Evolutionary conservation across 2,888 invertebrate genomes (phyloP).

Genomic region (Lomographa bimaculata): DNA sequence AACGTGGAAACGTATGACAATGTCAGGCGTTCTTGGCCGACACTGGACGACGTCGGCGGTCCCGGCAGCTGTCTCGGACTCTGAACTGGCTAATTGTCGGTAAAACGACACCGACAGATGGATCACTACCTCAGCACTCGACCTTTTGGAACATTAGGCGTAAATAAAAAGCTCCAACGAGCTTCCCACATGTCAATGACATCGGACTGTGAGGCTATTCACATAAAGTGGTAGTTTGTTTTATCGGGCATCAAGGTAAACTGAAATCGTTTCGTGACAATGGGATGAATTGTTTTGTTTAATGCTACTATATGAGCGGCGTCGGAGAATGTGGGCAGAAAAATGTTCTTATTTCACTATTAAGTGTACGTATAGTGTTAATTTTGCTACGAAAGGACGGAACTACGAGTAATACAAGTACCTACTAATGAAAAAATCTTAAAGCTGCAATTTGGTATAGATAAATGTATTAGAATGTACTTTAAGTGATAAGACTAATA

Average conservation of each 20-base stretch:
- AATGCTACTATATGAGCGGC: neutral
- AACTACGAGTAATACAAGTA: no score
- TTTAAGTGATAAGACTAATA: no score
- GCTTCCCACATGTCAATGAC: conserved; percentile 49
- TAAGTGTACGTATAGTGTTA: no score
- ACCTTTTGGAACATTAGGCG: conserved; percentile 53
- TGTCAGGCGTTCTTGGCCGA: conserved; percentile 17
- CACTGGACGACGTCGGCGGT: conserved; percentile 24
- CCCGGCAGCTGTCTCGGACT: conserved; percentile 65
- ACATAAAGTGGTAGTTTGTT: conserved; percentile 19
- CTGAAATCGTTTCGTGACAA: conserved; percentile 18
- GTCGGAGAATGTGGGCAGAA: no score
- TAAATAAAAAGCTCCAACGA: conserved; percentile 38
- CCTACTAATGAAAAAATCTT: no score
- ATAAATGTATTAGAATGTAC: no score
- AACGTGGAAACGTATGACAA: conserved; percentile 24
- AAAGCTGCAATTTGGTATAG: no score
- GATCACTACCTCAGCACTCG: conserved; percentile 40
- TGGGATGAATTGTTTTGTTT: conserved; percentile 2
- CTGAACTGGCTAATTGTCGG: conserved; percentile 64
- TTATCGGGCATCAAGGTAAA: conserved; percentile 26
- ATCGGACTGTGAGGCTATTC: conserved; percentile 30
- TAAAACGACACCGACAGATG: conserved; percentile 60
- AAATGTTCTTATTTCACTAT: no score
- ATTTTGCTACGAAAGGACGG: no score